These are phyloP conservation scores for Xestoiulus laeticollis DNA, from an alignment of 2,888 invertebrate genomes.

Conservation along the genomic window DNA sequence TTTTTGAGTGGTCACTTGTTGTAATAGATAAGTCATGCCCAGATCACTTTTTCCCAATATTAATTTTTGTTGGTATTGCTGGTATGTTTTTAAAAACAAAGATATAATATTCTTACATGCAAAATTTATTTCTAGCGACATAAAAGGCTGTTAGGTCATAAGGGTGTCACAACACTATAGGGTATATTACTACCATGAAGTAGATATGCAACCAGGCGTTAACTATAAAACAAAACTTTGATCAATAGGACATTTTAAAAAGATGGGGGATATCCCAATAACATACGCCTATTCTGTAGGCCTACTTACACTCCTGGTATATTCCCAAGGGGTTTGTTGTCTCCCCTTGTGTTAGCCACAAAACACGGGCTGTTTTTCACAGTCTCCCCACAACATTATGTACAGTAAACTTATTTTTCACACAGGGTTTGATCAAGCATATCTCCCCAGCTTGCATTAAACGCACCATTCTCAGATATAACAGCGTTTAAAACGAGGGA, in stretches of 20 bases:
- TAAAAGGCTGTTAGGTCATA: too few relatives aligned
- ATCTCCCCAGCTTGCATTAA: neutral
- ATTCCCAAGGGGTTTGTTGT: neutral
- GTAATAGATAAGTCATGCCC: too few relatives aligned
- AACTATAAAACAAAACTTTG: neutral
- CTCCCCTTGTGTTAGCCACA: neutral
- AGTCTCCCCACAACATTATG: neutral
- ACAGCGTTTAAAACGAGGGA: neutral
- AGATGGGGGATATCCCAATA: neutral
- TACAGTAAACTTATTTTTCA: neutral
- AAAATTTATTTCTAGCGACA: too few relatives aligned
- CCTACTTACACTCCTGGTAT: neutral
- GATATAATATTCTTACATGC: too few relatives aligned
- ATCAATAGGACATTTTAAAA: neutral
- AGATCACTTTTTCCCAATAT: too few relatives aligned
- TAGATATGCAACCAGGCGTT: neutral
- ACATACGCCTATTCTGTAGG: neutral
- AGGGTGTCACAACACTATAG: neutral
- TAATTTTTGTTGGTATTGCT: too few relatives aligned
- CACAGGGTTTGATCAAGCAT: neutral
- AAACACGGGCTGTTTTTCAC: neutral
- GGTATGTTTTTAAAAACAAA: too few relatives aligned
- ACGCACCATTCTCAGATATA: neutral
- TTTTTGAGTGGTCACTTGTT: too few relatives aligned
- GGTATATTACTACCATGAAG: too few relatives aligned